Evolutionary conservation across 2,797 vertebrate species (phyloP).

Genomic region (Muscicapa comitata): DNA sequence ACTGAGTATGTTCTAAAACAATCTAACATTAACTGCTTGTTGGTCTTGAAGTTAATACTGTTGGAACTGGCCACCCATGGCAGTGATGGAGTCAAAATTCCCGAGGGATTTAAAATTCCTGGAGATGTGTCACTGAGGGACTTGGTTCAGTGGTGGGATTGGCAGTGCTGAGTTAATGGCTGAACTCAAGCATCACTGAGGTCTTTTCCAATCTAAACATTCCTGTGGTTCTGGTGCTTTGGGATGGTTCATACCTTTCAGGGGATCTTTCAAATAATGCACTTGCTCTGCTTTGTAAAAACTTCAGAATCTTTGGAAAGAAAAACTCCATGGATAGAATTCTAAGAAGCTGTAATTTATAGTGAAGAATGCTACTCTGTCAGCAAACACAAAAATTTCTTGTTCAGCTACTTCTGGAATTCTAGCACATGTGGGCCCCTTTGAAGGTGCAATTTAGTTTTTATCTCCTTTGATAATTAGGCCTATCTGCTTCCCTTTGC

Average conservation of each 20-base stretch:
- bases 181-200: neutral
- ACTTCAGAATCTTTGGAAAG: neutral
- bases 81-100: neutral
- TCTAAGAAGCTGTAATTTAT: neutral
- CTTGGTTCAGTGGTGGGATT: neutral
- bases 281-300: neutral
- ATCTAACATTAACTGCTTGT: rapidly evolving
- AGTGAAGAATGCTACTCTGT: neutral
- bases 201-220: neutral
- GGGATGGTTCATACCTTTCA: neutral
- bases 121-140: neutral
- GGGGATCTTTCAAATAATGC: neutral
- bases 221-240: neutral
- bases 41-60: neutral
- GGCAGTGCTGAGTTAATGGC: neutral
- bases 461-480: neutral
- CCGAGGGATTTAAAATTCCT: neutral
- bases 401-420: neutral
- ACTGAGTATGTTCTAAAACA: neutral
- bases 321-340: neutral
- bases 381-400: neutral
- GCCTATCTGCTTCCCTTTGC: neutral
- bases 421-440: neutral
- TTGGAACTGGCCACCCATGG: neutral
- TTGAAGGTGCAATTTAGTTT: neutral